Conservation (phyloP, 1,140 invertebrate species). For the Acromyrmex charruanus region DNA sequence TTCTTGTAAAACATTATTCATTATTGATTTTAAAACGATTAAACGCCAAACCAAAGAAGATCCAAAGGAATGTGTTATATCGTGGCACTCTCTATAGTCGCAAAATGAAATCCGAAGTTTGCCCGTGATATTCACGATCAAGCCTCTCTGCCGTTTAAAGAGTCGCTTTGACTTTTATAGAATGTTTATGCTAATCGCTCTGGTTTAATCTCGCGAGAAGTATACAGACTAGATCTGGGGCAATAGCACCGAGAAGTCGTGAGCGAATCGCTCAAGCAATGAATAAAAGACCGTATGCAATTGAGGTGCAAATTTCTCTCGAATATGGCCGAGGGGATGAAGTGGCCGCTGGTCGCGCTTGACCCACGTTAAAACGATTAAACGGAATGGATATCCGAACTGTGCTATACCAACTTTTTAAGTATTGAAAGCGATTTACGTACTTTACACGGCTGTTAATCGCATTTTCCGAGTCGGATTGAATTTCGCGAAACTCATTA, state of each 20-base stretch:
- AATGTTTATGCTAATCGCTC: slow-evolving; percentile 63
- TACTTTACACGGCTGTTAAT: slow-evolving; percentile 51
- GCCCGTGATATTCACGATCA: slow-evolving; percentile 55
- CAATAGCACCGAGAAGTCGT: slow-evolving; percentile 55
- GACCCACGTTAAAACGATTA: slow-evolving; percentile 58
- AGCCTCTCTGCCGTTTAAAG: slow-evolving; percentile 51
- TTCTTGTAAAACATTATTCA: not conserved
- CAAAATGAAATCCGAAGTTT: slow-evolving; percentile 55
- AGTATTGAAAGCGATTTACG: slow-evolving; percentile 61
- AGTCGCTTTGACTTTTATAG: slow-evolving; percentile 64
- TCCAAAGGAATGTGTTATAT: slow-evolving; percentile 19
- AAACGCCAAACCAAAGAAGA: not conserved
- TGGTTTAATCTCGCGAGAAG: slow-evolving; percentile 65
- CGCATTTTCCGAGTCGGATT: slow-evolving; percentile 42
- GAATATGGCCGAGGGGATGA: slow-evolving; percentile 62
- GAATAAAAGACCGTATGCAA: slow-evolving; percentile 76
- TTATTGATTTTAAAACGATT: not conserved
- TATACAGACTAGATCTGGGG: slow-evolving; percentile 62
- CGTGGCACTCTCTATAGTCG: slow-evolving; percentile 7
- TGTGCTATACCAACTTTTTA: slow-evolving; percentile 44
- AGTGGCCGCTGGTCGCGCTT: slow-evolving; percentile 45
- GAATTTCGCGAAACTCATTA: slow-evolving; percentile 47
- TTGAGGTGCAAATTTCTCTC: slow-evolving; percentile 75
- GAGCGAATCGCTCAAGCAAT: slow-evolving; percentile 67
- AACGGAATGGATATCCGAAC: slow-evolving; percentile 49